Evolutionary conservation across 1,140 invertebrate species (phyloP).

Genomic region (Cotesia typhae): DNA sequence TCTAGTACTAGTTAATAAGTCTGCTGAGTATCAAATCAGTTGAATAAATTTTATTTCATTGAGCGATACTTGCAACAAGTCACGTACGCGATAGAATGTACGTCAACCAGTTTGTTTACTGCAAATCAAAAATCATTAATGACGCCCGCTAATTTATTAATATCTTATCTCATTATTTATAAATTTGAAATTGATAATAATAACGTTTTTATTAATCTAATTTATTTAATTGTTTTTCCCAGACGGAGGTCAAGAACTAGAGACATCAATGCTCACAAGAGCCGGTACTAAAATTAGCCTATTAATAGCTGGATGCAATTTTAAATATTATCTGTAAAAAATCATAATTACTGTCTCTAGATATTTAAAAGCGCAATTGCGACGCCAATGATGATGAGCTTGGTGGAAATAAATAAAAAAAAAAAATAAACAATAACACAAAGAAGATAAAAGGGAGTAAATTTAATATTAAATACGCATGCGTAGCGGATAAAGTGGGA

Average conservation of each 20-base stretch:
- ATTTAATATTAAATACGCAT: conserved; percentile 22
- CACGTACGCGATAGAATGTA: conserved; percentile 6
- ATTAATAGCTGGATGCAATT: neutral
- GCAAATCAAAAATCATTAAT: no score
- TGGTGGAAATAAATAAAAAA: neutral
- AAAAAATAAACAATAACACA: conserved; percentile 1
- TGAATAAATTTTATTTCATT: no score
- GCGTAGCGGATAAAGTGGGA: conserved; percentile 35
- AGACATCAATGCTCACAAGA: conserved; percentile 22
- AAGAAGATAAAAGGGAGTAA: conserved; percentile 16
- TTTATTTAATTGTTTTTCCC: no score
- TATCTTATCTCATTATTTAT: no score
- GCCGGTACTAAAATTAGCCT: neutral
- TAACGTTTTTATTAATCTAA: no score
- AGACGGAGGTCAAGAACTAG: conserved; percentile 14
- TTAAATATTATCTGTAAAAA: neutral
- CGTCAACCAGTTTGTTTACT: no score
- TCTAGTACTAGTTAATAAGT: no score
- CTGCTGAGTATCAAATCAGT: no score
- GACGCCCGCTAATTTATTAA: no score
- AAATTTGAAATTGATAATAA: no score
- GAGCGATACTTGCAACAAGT: neutral
- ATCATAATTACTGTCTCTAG: neutral
- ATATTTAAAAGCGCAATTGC: neutral
- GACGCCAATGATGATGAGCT: conserved; percentile 14